These are phyloP conservation scores for Acleris emargana DNA, from an alignment of 2,888 invertebrate genomes.

Conservation along the genomic window DNA sequence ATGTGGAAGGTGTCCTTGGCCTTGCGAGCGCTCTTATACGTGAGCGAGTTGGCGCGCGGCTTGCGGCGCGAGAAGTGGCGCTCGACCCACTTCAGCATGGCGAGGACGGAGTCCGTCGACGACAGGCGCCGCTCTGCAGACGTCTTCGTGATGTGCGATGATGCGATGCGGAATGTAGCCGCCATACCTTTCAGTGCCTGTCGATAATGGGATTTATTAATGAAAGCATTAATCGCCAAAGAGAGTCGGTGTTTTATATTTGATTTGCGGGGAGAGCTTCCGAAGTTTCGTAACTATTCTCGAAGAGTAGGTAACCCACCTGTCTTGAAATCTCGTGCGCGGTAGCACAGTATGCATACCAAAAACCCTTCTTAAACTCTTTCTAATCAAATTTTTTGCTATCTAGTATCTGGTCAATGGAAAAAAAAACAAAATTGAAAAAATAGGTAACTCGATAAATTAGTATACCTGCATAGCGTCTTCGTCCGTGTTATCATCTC, in stretches of 20 bases:
- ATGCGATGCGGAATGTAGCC: constrained; percentile 94
- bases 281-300: no score
- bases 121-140: constrained; percentile 94
- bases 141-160: constrained; percentile 92
- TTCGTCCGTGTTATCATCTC: constrained; percentile 95
- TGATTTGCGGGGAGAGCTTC: no score
- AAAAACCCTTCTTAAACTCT: no score
- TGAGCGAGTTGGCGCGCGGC: constrained; percentile 88
- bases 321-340: no score
- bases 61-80: constrained; percentile 91
- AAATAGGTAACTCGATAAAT: no score
- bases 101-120: constrained; percentile 94
- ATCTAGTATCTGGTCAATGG: no score
- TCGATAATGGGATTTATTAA: constrained; percentile 7
- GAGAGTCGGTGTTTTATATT: no score
- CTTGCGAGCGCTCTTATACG: constrained; percentile 84
- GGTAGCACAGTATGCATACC: no score
- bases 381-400: no score
- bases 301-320: no score
- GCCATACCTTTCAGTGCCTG: constrained; percentile 97
- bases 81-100: constrained; percentile 95
- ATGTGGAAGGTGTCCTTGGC: constrained; percentile 88
- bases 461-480: constrained; percentile 91
- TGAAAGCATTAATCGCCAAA: no score
- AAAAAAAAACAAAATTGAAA: no score